Conservation (phyloP, 2,113 vertebrate species). For the Solenodon paradoxus region DNA sequence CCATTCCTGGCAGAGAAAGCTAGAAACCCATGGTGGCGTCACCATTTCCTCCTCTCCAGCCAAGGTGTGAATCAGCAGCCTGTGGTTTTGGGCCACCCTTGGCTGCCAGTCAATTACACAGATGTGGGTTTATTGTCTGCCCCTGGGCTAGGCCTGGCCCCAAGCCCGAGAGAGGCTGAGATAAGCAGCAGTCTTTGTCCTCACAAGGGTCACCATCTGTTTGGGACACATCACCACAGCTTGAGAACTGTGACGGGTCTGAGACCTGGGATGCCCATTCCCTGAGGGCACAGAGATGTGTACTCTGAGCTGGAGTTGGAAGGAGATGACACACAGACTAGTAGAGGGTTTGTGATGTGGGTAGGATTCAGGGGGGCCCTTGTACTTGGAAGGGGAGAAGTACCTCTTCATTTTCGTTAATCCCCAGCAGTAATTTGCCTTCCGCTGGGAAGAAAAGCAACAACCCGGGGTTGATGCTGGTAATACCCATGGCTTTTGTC, state of each 20-base stretch:
- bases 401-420: neutral
- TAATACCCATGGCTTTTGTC: neutral
- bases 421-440: neutral
- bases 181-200: constrained; percentile 32
- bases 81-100: constrained; percentile 22
- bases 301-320: neutral
- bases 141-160: constrained; percentile 13
- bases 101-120: constrained; percentile 52
- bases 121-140: constrained; percentile 47
- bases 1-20: neutral
- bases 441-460: neutral
- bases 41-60: constrained; percentile 58
- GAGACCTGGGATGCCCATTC: neutral
- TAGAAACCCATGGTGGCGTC: constrained; percentile 34
- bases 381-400: neutral
- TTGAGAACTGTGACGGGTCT: neutral
- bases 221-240: neutral
- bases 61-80: constrained; percentile 72
- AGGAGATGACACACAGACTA: neutral
- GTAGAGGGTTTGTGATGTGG: neutral
- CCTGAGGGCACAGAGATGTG: neutral
- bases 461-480: accelerated
- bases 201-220: constrained; percentile 32
- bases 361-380: neutral
- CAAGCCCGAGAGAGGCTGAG: neutral